Percentiles rank a stretch among this genome's conserved stretches.
phyloP scores from a whole-genome alignment of 2,797 vertebrate genomes.

The Hybognathus amarus region DNA sequence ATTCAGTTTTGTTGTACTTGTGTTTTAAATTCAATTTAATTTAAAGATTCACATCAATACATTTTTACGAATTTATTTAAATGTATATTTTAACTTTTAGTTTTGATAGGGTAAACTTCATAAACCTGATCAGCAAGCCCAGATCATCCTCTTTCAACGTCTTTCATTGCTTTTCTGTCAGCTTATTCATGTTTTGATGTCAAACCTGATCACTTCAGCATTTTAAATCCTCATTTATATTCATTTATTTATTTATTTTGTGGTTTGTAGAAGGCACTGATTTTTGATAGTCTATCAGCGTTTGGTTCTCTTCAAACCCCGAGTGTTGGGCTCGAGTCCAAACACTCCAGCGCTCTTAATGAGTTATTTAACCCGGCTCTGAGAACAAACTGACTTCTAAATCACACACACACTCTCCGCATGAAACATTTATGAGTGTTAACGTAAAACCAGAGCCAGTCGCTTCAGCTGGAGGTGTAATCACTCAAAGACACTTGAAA shows the following conservation, averaged over 20 bases:
- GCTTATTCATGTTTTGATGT: background rate
- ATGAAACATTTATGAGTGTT: constrained; percentile 67
- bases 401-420: constrained; percentile 24
- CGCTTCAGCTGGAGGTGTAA: constrained; percentile 46
- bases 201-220: background rate
- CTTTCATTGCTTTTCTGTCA: background rate
- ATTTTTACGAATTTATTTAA: background rate
- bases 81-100: background rate
- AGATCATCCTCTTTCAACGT: background rate
- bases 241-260: background rate
- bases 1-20: too few species aligned
- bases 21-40: too few species aligned
- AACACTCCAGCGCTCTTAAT: constrained; percentile 5
- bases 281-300: background rate
- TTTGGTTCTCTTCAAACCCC: background rate
- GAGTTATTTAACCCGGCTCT: constrained; percentile 33
- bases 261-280: background rate
- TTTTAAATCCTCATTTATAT: background rate
- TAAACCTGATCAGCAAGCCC: background rate
- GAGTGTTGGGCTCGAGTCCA: background rate
- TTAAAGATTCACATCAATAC: too few species aligned
- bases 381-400: constrained; percentile 2
- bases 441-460: constrained; percentile 25
- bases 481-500: constrained; percentile 40
- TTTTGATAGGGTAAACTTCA: background rate